phyloP scores from a whole-genome alignment of 2,113 vertebrate genomes.

The Nibea coibor region DNA sequence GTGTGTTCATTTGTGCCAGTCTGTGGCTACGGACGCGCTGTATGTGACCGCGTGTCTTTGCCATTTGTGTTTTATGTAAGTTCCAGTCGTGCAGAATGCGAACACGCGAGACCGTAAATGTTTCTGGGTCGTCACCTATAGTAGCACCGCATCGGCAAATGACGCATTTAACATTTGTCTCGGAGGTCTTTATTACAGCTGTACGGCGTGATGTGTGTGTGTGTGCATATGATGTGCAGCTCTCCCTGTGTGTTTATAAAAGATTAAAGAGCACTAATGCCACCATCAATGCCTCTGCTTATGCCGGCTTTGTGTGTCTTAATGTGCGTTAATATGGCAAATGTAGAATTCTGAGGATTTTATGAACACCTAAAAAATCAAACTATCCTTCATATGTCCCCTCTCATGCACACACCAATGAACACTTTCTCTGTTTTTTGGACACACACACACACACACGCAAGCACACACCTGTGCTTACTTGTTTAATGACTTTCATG shows the following conservation, averaged over 20 bases:
- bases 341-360: background rate
- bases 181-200: too few relatives aligned
- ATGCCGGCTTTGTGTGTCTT: background rate
- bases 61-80: conserved; percentile 10
- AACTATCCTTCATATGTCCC: background rate
- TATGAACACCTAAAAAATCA: conserved; percentile 6
- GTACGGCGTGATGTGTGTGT: background rate
- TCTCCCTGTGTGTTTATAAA: background rate
- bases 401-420: background rate
- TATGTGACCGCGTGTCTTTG: background rate
- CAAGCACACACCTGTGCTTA: background rate
- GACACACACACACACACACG: background rate
- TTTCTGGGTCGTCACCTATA: background rate
- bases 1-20: conserved; percentile 16
- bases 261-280: background rate
- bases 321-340: background rate
- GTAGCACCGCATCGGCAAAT: background rate
- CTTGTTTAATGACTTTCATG: conserved; percentile 21
- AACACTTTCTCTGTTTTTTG: background rate
- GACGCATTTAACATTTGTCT: background rate
- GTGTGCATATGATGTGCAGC: background rate
- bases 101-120: conserved; percentile 10
- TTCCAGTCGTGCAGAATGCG: conserved; percentile 18
- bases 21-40: background rate
- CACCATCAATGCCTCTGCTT: background rate